Percentiles rank a stretch among this genome's conserved stretches.
Conservation (phyloP, 2,888 invertebrate species). For the Phrixothrix hirtus region DNA sequence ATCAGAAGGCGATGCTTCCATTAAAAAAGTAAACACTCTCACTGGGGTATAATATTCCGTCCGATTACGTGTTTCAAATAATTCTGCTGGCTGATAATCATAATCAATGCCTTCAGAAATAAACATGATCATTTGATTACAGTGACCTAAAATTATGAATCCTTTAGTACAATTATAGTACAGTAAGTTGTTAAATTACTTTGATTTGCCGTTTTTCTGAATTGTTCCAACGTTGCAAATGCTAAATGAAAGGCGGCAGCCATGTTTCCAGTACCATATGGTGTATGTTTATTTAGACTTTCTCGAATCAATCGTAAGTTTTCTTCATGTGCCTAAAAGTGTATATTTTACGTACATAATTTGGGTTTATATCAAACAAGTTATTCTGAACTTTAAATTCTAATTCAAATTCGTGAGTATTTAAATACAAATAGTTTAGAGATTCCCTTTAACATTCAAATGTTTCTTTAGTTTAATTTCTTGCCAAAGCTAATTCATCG, state of each 20-base stretch:
- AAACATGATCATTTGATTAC: conserved; percentile 96
- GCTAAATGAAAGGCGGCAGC: conserved; percentile 65
- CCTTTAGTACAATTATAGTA: too few relatives aligned
- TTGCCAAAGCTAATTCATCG: too few relatives aligned
- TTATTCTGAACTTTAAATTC: too few relatives aligned
- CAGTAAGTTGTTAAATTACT: too few relatives aligned
- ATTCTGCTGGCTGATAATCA: conserved; percentile 73
- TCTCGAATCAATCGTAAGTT: conserved; percentile 53
- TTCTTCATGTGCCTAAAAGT: conserved; percentile 54
- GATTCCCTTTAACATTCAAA: too few relatives aligned
- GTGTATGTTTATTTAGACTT: conserved; percentile 44
- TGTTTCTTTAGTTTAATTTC: too few relatives aligned
- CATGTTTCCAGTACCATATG: conserved; percentile 46
- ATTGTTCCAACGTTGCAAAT: conserved; percentile 73
- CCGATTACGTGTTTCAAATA: conserved; percentile 83
- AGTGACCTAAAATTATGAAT: conserved; percentile 57
- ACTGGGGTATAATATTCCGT: conserved; percentile 34
- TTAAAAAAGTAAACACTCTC: conserved; percentile 95
- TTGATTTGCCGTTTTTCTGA: conserved; percentile 34
- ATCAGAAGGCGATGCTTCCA: conserved; percentile 79
- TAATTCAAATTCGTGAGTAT: too few relatives aligned
- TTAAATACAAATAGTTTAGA: too few relatives aligned
- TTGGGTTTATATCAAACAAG: too few relatives aligned
- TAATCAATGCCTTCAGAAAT: conserved; percentile 97
- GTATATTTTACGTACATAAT: too few relatives aligned